Evolutionary conservation across 2,797 vertebrate genomes (phyloP).

Genomic region (Benthosema pterotum): DNA sequence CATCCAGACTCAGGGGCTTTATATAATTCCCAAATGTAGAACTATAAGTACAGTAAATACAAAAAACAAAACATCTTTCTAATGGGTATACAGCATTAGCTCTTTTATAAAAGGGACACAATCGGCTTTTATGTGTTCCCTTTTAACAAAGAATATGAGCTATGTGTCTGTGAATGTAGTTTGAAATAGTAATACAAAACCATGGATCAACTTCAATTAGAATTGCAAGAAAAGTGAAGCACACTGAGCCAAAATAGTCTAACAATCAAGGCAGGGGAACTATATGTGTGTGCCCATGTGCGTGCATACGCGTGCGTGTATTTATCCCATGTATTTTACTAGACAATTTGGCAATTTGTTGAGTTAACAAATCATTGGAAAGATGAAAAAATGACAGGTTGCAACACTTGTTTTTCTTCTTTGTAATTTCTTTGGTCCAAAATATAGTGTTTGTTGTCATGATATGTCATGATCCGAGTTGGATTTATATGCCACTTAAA

Average conservation of each 20-base stretch:
- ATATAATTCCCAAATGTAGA: conserved; percentile 8
- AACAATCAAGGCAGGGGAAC: too few species aligned
- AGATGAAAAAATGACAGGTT: too few species aligned
- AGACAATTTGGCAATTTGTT: conserved; percentile 11
- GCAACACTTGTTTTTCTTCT: too few species aligned
- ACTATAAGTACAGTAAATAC: conserved; percentile 5
- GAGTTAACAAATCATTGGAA: too few species aligned
- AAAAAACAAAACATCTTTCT: conserved; percentile 13
- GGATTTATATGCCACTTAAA: too few species aligned
- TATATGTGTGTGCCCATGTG: too few species aligned
- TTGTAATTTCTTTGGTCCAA: too few species aligned
- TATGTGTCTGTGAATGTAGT: neutral
- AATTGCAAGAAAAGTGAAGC: neutral
- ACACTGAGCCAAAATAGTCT: neutral
- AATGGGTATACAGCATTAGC: neutral
- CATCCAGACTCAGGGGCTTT: conserved; percentile 1
- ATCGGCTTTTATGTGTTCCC: neutral
- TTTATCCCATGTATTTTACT: conserved; percentile 1
- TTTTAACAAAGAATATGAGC: neutral
- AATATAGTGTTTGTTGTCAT: too few species aligned
- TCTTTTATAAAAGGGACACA: neutral
- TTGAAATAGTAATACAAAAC: neutral
- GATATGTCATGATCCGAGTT: too few species aligned
- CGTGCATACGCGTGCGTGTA: too few species aligned
- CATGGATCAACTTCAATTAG: neutral